These are phyloP conservation scores for Arion vulgaris DNA, from an alignment of 1,140 invertebrate genomes.

Conservation along the genomic window DNA sequence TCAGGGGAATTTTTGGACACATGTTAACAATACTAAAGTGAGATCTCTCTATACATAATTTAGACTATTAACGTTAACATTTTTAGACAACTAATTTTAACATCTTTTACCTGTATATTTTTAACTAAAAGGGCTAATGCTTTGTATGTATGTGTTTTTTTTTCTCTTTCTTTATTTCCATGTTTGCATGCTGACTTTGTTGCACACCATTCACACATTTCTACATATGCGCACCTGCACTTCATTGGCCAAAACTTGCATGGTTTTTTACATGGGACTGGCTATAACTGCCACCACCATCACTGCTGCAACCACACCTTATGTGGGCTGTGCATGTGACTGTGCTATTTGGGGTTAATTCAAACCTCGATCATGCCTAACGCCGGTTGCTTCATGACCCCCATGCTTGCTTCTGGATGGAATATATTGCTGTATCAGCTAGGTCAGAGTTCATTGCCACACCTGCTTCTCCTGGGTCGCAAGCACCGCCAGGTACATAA, in stretches of 20 bases:
- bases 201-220: neutral
- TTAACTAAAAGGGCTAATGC: neutral
- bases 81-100: neutral
- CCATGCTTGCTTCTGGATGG: neutral
- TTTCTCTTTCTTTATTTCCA: neutral
- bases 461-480: neutral
- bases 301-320: neutral
- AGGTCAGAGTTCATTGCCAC: neutral
- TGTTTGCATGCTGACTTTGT: conserved; percentile 9
- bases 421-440: neutral
- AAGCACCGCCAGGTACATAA: conserved; percentile 18
- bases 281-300: neutral
- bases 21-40: neutral
- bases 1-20: neutral
- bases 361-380: neutral
- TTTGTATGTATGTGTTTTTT: conserved; percentile 8
- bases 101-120: neutral
- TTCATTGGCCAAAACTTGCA: neutral
- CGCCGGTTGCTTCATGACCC: neutral
- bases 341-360: neutral
- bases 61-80: neutral
- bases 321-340: neutral
- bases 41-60: neutral
- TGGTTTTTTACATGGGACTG: neutral
- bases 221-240: neutral